phyloP scores from a whole-genome alignment of 1,140 invertebrate genomes.

The Diploscapter pachys region DNA sequence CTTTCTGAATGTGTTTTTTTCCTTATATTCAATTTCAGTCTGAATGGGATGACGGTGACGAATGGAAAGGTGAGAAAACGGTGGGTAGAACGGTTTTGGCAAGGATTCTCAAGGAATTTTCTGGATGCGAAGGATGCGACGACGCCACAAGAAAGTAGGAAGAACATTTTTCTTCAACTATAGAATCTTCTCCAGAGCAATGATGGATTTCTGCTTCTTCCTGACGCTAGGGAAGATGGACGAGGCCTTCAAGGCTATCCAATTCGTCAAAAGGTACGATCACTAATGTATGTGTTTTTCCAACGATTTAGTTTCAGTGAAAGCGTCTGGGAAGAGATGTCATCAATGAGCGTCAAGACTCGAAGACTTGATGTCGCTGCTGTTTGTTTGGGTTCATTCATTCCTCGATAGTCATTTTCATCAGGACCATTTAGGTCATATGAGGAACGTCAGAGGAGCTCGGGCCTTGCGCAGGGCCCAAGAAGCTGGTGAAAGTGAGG shows the following conservation, averaged over 20 bases:
- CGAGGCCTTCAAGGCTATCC: conserved; percentile 82
- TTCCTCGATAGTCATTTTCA: no score
- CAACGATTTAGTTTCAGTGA: conserved; percentile 65
- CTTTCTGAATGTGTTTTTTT: conserved; percentile 15
- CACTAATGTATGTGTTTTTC: not conserved
- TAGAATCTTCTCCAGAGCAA: conserved; percentile 63
- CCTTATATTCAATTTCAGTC: conserved; percentile 26
- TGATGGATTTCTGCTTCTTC: conserved; percentile 88
- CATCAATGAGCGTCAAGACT: conserved; percentile 90
- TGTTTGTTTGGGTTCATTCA: conserved; percentile 70
- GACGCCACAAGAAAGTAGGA: conserved; percentile 62
- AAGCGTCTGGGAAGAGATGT: conserved; percentile 89
- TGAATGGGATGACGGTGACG: conserved; percentile 25
- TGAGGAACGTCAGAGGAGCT: conserved; percentile 84
- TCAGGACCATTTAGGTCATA: conserved; percentile 69
- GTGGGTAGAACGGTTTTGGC: conserved; percentile 19
- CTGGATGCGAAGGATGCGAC: conserved; percentile 75
- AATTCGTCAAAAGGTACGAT: conserved; percentile 68
- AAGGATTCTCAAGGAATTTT: conserved; percentile 70
- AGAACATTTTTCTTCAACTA: no score
- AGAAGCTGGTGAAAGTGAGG: conserved; percentile 64
- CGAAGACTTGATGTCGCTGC: conserved; percentile 86
- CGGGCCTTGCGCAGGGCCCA: conserved; percentile 69
- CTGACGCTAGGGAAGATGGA: conserved; percentile 88
- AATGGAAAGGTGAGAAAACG: conserved; percentile 23